Base-by-base conservation (phyloP, 2,797 vertebrate species). In the Diceros bicornis region DNA sequence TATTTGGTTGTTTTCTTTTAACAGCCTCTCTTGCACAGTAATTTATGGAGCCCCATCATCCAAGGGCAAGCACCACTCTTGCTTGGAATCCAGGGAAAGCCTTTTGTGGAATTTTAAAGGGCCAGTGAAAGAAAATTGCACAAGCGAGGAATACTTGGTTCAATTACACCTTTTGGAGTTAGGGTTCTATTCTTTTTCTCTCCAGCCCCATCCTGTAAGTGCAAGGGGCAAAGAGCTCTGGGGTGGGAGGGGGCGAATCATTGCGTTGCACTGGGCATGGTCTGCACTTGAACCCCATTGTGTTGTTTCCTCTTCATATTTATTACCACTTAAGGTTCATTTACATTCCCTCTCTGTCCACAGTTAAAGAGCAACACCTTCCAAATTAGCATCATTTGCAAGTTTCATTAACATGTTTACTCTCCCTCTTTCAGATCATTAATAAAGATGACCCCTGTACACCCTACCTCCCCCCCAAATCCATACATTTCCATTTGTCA, bases 331-430 rank as follows among this genome's bases (percentile, higher is more conserved):
- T 97, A 98, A 98, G 95, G 90, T 97, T 96, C 97, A 97, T 98
- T 98, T 98, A 96, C 98, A 98, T 98, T 99, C 98, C 97, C 96
- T 98, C 20, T 66, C 94, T 97, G 98, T 97, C 97, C 98, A 97
- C 91, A 0, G 95, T 96, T 97, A 98, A 97, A 98, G 98, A 98
- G 96, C 88, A 98, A 97, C 97, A 98, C 98, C 98, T 98, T 98
- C 98, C 98, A 98, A 99, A 98, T 98, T 98, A 98, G 98, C 97
- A 98, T 98, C 98, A 98, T 98, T 98, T 98, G 77, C 98, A 98
- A 98, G 98, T 98, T 99, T 98, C 98, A 98, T 98, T 98, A 98
- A 98, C 98, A 95, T 97, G 97, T 98, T 98, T 98, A 98, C 97
- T 98, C 97, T 97, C 92, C 96, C 94, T 98, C 97, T 98, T 98